Conservation (phyloP, 2,888 invertebrate genomes). For the Blomia tropicalis region DNA sequence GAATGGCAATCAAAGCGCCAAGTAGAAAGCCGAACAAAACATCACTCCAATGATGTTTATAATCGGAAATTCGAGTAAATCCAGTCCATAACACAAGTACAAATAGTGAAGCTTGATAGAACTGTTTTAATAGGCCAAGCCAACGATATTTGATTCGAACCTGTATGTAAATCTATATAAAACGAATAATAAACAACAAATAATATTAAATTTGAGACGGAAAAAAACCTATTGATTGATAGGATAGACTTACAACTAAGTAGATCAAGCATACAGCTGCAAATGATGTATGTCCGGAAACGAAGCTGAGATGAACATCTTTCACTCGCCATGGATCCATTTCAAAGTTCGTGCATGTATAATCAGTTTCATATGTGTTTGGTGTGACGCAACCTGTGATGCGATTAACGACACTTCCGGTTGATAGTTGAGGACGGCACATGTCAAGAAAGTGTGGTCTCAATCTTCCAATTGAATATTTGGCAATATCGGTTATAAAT, state of each 20-base stretch:
- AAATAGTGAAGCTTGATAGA: slow-evolving; percentile 62
- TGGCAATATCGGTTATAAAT: slow-evolving; percentile 75
- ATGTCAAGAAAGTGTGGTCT: slow-evolving; percentile 84
- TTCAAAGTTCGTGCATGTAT: slow-evolving; percentile 29
- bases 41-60: slow-evolving; percentile 97
- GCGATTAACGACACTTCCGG: slow-evolving; percentile 38
- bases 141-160: slow-evolving; percentile 61
- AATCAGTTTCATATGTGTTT: slow-evolving; percentile 33
- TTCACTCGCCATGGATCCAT: not conserved
- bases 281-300: slow-evolving; percentile 79
- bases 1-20: slow-evolving; percentile 36
- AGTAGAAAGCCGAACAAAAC: slow-evolving; percentile 58
- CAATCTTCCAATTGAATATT: slow-evolving; percentile 77
- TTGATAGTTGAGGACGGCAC: slow-evolving; percentile 49
- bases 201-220: not conserved
- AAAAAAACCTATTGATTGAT: not conserved
- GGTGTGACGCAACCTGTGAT: slow-evolving; percentile 36
- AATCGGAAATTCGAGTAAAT: slow-evolving; percentile 79
- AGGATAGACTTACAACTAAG: slow-evolving; percentile 29
- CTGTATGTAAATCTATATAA: slow-evolving; percentile 60
- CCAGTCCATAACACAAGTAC: slow-evolving; percentile 67
- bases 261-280: slow-evolving; percentile 47
- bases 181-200: not conserved
- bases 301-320: slow-evolving; percentile 53
- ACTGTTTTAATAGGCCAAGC: slow-evolving; percentile 61